Evolutionary conservation across 2,797 vertebrate genomes (phyloP).

Genomic region (Ciconia nigra): DNA sequence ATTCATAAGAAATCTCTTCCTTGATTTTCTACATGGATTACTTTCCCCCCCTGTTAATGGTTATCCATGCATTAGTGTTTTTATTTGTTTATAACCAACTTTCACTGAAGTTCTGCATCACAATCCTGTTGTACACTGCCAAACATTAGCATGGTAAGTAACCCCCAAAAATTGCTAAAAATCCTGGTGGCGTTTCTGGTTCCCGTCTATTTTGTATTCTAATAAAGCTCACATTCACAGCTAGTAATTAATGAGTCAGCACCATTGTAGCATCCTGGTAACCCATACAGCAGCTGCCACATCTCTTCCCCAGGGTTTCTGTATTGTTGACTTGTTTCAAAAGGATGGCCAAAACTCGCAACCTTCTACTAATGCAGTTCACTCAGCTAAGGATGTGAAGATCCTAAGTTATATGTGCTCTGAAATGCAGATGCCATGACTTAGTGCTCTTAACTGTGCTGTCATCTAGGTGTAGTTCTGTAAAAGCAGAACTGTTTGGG

Average conservation of each 20-base stretch:
- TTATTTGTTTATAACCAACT: not conserved
- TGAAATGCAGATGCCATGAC: not conserved
- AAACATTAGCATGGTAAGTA: not conserved
- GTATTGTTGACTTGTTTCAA: not conserved
- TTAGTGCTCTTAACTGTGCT: not conserved
- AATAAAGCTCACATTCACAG: not conserved
- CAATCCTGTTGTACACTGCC: not conserved
- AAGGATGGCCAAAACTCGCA: not conserved
- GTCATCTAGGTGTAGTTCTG: not conserved
- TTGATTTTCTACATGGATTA: not conserved
- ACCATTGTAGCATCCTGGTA: not conserved
- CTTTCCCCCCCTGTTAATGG: not conserved
- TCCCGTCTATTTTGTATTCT: not conserved
- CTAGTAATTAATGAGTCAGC: not conserved
- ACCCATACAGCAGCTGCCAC: not conserved
- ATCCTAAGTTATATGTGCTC: not conserved
- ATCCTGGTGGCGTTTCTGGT: not conserved
- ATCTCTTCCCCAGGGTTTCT: not conserved
- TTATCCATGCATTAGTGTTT: not conserved
- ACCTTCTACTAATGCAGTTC: not conserved
- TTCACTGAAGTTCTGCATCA: not conserved
- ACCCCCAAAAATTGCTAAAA: not conserved
- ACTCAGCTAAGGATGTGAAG: not conserved
- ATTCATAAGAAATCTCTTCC: not conserved
- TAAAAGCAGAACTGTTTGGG: not conserved